Conservation (phyloP, 2,113 vertebrate genomes). For the Epinephelus cyanopodus region DNA sequence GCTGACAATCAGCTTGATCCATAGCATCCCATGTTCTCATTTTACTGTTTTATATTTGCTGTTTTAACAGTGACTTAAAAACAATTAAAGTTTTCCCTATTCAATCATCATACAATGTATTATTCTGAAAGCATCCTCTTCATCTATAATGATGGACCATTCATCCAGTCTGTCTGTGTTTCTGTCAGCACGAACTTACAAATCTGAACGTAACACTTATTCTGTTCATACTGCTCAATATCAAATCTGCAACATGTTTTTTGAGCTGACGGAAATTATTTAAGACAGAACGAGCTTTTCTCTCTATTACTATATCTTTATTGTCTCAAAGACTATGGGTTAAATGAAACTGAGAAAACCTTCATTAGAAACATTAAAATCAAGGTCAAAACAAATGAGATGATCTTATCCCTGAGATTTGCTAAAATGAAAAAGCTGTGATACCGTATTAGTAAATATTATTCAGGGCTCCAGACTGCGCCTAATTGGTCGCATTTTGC, state of each 20-base stretch:
- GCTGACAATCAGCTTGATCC: background rate
- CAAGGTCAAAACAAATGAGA: conserved; percentile 4
- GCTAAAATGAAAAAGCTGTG: background rate
- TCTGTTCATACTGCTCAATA: no score
- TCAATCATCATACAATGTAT: background rate
- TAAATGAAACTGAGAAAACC: background rate
- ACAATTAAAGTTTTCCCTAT: background rate
- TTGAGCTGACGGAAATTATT: no score
- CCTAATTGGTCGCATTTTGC: no score
- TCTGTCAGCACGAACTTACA: no score
- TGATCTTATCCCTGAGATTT: background rate
- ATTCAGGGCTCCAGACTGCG: no score
- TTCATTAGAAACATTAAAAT: background rate
- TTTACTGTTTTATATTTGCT: background rate
- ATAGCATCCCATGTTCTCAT: background rate
- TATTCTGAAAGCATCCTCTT: no score
- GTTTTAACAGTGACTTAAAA: background rate
- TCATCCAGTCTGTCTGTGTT: no score
- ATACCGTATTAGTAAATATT: background rate
- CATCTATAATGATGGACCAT: no score
- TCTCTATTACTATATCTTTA: background rate
- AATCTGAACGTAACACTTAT: no score
- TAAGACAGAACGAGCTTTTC: background rate
- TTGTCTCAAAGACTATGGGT: background rate
- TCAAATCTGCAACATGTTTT: no score